Evolutionary conservation across 1,140 invertebrate species (phyloP).

Genomic region (Brachionus koreanus): DNA sequence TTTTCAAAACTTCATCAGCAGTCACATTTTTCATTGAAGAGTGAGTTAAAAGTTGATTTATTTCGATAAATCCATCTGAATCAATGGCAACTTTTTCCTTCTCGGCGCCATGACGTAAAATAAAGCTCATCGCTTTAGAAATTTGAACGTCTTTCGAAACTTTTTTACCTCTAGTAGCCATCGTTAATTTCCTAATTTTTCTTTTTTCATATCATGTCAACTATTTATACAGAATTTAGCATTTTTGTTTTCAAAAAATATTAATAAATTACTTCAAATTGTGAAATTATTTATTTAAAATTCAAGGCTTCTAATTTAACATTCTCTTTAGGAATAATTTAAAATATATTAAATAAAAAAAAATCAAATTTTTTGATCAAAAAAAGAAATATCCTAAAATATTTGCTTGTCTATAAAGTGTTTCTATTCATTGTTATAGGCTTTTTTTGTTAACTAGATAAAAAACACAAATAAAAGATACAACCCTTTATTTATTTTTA

Average conservation of each 20-base stretch:
- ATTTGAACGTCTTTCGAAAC: conserved; percentile 58
- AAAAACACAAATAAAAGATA: no score
- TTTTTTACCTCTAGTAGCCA: not conserved
- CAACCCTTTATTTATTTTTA: no score
- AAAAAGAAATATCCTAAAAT: no score
- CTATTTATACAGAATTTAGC: not conserved
- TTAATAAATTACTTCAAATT: no score
- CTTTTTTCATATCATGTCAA: not conserved
- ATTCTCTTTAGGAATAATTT: no score
- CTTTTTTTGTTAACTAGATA: no score
- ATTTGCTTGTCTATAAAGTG: no score
- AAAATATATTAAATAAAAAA: no score
- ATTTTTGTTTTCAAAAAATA: not conserved
- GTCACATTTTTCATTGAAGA: not conserved
- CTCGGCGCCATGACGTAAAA: conserved; percentile 68
- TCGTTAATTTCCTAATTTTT: not conserved
- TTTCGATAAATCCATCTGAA: not conserved
- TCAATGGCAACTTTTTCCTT: conserved; percentile 64
- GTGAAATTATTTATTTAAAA: no score
- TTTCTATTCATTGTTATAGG: no score
- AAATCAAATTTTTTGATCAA: no score
- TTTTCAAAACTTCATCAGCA: not conserved
- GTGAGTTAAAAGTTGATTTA: conserved; percentile 4
- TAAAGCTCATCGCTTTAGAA: conserved; percentile 69
- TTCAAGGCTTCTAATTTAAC: no score